phyloP scores from a whole-genome alignment of 2,797 vertebrate genomes.

The Morus bassanus region DNA sequence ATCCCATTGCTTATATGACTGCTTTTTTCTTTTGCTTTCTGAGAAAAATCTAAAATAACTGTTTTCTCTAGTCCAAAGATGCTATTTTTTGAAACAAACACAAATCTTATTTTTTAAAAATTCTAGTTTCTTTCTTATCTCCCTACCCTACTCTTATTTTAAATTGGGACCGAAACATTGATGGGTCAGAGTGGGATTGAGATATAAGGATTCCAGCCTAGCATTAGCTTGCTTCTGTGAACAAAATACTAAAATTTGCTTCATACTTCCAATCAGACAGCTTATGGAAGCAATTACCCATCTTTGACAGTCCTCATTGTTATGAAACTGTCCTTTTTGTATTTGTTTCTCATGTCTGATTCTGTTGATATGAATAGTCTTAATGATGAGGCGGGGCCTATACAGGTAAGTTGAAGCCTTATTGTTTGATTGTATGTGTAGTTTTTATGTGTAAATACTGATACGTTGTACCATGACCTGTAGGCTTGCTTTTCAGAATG shows the following conservation, averaged over 20 bases:
- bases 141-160: neutral
- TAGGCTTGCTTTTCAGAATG: neutral
- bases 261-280: neutral
- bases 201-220: neutral
- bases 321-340: neutral
- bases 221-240: neutral
- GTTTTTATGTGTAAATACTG: neutral
- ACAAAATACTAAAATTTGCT: neutral
- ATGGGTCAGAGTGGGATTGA: neutral
- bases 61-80: neutral
- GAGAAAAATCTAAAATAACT: neutral
- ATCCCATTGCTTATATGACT: neutral
- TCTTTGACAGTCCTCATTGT: neutral
- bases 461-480: accelerated
- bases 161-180: neutral
- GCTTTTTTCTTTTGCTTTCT: neutral
- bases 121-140: neutral
- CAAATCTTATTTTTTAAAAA: neutral
- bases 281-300: neutral
- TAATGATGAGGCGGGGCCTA: neutral
- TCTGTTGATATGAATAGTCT: neutral
- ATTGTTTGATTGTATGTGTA: neutral
- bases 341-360: neutral
- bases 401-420: neutral
- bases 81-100: neutral